Percentiles rank a stretch among this genome's conserved stretches.
These are phyloP conservation scores for Tetranychus cinnabarinus DNA, from an alignment of 1,140 invertebrate genomes.

Conservation along the genomic window DNA sequence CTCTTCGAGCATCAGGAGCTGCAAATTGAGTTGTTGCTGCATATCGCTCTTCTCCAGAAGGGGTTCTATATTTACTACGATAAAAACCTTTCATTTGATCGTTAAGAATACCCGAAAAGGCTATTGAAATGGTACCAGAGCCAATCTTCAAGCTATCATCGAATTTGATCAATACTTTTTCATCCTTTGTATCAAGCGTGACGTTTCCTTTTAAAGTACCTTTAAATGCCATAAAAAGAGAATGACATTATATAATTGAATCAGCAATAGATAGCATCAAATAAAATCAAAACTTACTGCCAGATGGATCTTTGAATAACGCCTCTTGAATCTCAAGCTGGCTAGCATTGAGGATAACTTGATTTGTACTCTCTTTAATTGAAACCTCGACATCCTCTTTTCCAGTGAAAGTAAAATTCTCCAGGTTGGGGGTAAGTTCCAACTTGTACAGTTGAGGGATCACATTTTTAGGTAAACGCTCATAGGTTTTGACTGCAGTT, in stretches of 20 bases:
- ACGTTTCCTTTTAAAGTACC: not conserved
- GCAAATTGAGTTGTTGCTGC: slow-evolving; percentile 73
- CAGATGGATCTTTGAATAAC: not conserved
- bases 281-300: not conserved
- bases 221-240: not conserved
- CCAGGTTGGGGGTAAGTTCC: not conserved
- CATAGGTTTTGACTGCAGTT: not conserved
- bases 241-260: not conserved
- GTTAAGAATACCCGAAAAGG: slow-evolving; percentile 60
- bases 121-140: slow-evolving; percentile 36
- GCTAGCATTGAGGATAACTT: not conserved
- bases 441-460: not conserved
- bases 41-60: slow-evolving; percentile 44
- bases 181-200: slow-evolving; percentile 15
- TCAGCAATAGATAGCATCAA: not conserved
- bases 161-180: slow-evolving; percentile 43
- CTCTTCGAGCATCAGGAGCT: slow-evolving; percentile 55
- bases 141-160: slow-evolving; percentile 32
- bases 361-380: not conserved
- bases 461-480: not conserved
- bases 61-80: slow-evolving; percentile 51
- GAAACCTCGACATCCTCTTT: not conserved
- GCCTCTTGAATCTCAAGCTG: not conserved
- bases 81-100: slow-evolving; percentile 89
- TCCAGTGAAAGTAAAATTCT: not conserved